Evolutionary conservation across 2,888 invertebrate species (phyloP).

Genomic region (Mythimna loreyi): DNA sequence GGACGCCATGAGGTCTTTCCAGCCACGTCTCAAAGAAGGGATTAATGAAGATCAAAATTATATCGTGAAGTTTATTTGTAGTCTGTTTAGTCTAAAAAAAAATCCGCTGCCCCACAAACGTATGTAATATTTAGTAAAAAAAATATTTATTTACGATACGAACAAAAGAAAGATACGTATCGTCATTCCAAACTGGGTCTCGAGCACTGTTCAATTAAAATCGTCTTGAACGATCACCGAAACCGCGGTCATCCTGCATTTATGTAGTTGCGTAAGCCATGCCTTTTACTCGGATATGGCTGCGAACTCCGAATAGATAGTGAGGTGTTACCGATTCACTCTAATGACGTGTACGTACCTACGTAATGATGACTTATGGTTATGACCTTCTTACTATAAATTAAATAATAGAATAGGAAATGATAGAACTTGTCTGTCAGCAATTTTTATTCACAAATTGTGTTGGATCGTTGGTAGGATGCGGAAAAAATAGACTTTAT

Average conservation of each 20-base stretch:
- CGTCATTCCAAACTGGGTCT: conserved; percentile 1
- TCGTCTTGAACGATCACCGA: conserved; percentile 43
- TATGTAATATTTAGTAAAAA: too few species aligned
- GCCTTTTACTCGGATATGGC: conserved; percentile 70
- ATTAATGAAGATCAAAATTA: too few species aligned
- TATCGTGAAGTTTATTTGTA: too few species aligned
- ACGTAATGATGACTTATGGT: conserved; percentile 43
- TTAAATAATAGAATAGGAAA: conserved; percentile 4
- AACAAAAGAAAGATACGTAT: conserved; percentile 1
- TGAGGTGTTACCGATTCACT: conserved; percentile 56
- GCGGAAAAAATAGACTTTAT: too few species aligned
- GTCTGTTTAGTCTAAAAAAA: too few species aligned
- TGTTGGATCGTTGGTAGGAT: not conserved
- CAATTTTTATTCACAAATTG: not conserved
- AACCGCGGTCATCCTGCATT: conserved; percentile 58
- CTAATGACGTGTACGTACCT: conserved; percentile 33
- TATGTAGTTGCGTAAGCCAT: conserved; percentile 62
- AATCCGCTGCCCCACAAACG: too few species aligned
- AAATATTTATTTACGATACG: not conserved
- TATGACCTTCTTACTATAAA: conserved; percentile 50
- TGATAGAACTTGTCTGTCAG: not conserved
- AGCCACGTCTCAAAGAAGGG: too few species aligned
- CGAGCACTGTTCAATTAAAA: conserved; percentile 21
- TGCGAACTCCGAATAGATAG: conserved; percentile 45
- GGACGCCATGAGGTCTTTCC: too few species aligned